These are phyloP conservation scores for Micromussa lordhowensis DNA, from an alignment of 92 coral and sea anemone species.

Conservation along the genomic window DNA sequence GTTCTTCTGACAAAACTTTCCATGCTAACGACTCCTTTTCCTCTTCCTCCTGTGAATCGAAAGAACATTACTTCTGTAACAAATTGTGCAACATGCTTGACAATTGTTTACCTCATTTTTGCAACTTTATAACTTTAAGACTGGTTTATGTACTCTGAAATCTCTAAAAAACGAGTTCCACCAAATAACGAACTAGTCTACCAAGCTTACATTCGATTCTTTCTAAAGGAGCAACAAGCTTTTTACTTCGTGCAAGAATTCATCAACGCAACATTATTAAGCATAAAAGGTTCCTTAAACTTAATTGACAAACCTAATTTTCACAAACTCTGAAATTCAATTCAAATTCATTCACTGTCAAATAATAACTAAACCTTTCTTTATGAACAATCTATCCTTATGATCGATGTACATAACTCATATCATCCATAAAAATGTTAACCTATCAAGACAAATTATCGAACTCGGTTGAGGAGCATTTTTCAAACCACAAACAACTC, in stretches of 20 bases:
- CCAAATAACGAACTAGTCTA: not conserved
- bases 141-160: no score
- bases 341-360: not conserved
- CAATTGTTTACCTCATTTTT: not conserved
- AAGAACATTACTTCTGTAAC: not conserved
- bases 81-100: not conserved
- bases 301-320: no score
- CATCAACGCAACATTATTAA: no score
- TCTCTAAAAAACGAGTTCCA: not conserved
- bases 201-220: not conserved
- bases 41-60: slow-evolving; percentile 69
- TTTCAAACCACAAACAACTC: not conserved
- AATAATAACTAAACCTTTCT: not conserved
- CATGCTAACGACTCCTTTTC: slow-evolving; percentile 83
- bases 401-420: not conserved
- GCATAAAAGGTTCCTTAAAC: no score
- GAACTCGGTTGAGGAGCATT: not conserved
- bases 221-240: not conserved
- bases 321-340: not conserved
- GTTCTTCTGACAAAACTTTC: slow-evolving; percentile 92
- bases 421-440: not conserved
- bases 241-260: not conserved
- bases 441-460: not conserved
- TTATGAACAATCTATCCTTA: not conserved
- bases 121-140: not conserved